Conservation (phyloP, 2,113 vertebrate species). For the Gambusia holbrooki region DNA sequence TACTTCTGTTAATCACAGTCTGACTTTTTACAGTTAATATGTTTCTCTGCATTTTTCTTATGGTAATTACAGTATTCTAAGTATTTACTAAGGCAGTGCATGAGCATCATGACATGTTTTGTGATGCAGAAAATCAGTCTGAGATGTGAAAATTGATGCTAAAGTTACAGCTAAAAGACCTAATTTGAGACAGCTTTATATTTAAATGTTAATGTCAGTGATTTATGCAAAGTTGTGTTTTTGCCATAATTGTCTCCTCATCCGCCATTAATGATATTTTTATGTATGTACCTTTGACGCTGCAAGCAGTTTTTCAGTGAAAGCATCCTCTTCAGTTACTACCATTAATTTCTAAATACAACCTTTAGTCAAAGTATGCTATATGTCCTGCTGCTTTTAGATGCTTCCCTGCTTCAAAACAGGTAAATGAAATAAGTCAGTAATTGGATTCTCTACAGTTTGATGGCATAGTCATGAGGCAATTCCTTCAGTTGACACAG, state of each 20-base stretch:
- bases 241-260: conserved; percentile 11
- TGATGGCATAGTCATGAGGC: no score
- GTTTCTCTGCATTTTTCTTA: neutral
- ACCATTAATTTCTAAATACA: no score
- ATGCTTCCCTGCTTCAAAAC: no score
- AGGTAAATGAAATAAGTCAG: no score
- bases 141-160: neutral
- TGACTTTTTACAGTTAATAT: neutral
- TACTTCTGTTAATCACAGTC: neutral
- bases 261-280: neutral
- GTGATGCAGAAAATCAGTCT: neutral
- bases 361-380: no score
- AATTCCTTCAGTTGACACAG: no score
- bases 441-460: no score
- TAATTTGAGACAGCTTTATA: neutral
- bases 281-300: neutral
- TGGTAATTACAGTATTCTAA: no score
- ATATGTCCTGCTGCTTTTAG: no score
- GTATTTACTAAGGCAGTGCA: neutral
- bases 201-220: neutral
- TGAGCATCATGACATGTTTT: neutral
- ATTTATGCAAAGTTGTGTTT: neutral
- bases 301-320: neutral
- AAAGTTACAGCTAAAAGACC: neutral
- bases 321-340: no score